phyloP scores from a whole-genome alignment of 2,888 invertebrate species.

The Drosophila dives region DNA sequence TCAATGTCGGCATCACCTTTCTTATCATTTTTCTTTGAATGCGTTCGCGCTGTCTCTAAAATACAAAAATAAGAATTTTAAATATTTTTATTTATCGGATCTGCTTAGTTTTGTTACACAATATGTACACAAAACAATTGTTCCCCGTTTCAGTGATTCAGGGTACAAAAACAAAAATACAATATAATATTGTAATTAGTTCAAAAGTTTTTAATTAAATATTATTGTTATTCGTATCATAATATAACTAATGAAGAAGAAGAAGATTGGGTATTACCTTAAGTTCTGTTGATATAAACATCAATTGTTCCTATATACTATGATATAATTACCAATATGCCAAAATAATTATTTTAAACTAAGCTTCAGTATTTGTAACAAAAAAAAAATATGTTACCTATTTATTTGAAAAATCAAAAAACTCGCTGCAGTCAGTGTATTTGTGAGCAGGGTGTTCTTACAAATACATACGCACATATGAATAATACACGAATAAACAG shows the following conservation, averaged over 20 bases:
- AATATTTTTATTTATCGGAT: background rate
- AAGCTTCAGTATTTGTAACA: background rate
- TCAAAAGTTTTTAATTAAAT: background rate
- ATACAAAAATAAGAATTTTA: conserved; percentile 9
- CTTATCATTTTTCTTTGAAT: conserved; percentile 77
- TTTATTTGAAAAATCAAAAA: background rate
- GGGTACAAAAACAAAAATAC: no score
- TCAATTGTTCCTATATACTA: background rate
- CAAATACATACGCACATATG: background rate
- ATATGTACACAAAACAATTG: background rate
- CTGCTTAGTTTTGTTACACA: background rate
- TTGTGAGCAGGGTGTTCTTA: conserved; percentile 1
- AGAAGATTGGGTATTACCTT: conserved; percentile 8
- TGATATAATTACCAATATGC: background rate
- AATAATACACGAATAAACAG: background rate
- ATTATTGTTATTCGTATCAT: background rate
- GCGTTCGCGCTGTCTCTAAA: conserved; percentile 69
- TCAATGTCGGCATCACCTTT: conserved; percentile 74
- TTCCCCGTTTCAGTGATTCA: no score
- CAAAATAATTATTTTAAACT: background rate
- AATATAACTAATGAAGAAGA: background rate
- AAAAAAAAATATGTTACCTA: background rate
- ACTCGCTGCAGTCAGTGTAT: background rate
- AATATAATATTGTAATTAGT: background rate
- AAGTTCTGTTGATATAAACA: conserved; percentile 8